Base-by-base conservation (phyloP, 2,888 invertebrate genomes). In the Melieria picta region DNA sequence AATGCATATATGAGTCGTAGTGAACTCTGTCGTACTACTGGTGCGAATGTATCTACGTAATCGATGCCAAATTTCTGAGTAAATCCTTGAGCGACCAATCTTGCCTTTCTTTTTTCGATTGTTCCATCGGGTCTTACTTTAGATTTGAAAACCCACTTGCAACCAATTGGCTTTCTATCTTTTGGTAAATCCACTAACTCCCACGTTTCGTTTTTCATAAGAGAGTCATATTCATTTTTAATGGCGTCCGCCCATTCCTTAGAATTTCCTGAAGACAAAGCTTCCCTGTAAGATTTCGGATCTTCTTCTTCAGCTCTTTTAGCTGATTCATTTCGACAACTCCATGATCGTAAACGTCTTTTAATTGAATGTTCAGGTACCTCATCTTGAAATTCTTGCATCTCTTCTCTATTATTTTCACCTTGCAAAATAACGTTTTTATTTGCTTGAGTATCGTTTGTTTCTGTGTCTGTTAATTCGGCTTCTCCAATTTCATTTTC, bases 131-230 rank as follows among this genome's bases (percentile, higher is more conserved):
- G n/a, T 1, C 55, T 58, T 11, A 65, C 67, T 58, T 67, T 73
- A 11, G 73, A 55, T 13, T 65, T 74, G 6, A 71, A 71, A 7
- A 71, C 47, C 65, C 65, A 72, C 6, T 65, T 62, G 16, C 45
- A 50, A 1, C 70, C 66, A 4, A 71, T 62, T 10, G 62, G 66
- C n/a, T 10, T n/a, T 4, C 50, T 10, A 13, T 11, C 42, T 11
- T 0, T 5, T 52, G 72, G 65, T 47, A 77, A 61, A 45, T 75
- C 72, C 10, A 65, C 64, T 10, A 76, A 45, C 7, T 65, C 73
- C 76, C 79, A 76, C 7, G 77, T 73, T 5, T 72, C 46, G 63
- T 77, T 76, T 63, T 77, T 68, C 45, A 73, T 75, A 5, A 79
- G 70, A 30, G 75, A 75, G 42, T 55, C 30, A 3, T 30, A 30